phyloP scores from a whole-genome alignment of 1,140 invertebrate species.

The Zaprionus lachaisei region DNA sequence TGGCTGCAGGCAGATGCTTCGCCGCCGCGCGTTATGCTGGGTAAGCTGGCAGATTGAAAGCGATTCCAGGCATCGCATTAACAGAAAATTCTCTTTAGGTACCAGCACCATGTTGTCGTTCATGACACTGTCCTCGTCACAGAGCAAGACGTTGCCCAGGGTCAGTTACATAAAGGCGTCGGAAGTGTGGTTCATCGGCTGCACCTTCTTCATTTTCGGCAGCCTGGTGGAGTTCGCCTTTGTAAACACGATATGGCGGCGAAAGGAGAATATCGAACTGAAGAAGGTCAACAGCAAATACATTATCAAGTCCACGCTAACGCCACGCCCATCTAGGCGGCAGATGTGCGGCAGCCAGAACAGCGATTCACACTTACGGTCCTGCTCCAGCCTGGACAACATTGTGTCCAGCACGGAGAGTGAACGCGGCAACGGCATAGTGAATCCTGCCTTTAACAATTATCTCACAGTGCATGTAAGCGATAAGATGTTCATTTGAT shows the following conservation, averaged over 20 bases:
- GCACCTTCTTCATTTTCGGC: constrained; percentile 93
- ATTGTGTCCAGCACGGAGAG: constrained; percentile 81
- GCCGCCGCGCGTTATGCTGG: constrained; percentile 92
- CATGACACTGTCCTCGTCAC: constrained; percentile 92
- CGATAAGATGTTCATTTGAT: background rate
- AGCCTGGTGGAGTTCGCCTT: constrained; percentile 95
- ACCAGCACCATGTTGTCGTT: constrained; percentile 95
- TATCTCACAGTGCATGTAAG: constrained; percentile 87
- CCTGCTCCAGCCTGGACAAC: constrained; percentile 88
- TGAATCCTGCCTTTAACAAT: constrained; percentile 85
- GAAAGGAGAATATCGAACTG: constrained; percentile 92
- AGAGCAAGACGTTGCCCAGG: constrained; percentile 91
- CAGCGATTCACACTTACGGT: constrained; percentile 86
- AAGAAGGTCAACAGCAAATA: constrained; percentile 94
- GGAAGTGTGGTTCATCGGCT: constrained; percentile 94
- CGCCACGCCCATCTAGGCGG: constrained; percentile 89
- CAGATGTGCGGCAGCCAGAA: constrained; percentile 86
- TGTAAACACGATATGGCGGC: constrained; percentile 94
- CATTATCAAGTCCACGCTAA: constrained; percentile 92
- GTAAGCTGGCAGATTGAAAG: constrained; percentile 80
- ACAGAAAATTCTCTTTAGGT: constrained; percentile 78
- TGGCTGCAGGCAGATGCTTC: constrained; percentile 95
- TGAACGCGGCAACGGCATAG: constrained; percentile 70
- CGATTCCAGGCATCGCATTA: background rate
- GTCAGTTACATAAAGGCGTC: constrained; percentile 95